Percentiles rank a stretch among this genome's conserved stretches.
phyloP scores from a whole-genome alignment of 2,113 vertebrate genomes.

The Siniperca knerii region DNA sequence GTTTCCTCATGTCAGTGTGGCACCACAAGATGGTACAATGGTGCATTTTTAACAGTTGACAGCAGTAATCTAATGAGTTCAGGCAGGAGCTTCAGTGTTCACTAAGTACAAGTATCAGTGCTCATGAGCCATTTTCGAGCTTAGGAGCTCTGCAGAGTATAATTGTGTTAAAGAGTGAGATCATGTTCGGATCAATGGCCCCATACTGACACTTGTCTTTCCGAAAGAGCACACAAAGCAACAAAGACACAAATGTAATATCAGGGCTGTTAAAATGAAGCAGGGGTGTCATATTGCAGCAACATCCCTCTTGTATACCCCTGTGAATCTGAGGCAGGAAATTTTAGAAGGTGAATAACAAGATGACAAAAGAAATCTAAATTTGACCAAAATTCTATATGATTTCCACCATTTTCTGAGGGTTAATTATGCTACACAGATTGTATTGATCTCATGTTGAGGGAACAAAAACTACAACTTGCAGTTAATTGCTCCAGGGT shows the following conservation, averaged over 20 bases:
- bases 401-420: constrained; percentile 18
- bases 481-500: constrained; percentile 63
- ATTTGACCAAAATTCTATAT: neutral
- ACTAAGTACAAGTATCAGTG: neutral
- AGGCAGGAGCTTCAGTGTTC: neutral
- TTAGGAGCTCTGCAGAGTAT: neutral
- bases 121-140: constrained; percentile 15
- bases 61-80: constrained; percentile 25
- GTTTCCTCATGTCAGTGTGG: neutral
- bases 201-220: constrained; percentile 19
- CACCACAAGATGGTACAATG: constrained; percentile 5
- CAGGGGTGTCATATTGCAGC: constrained; percentile 50
- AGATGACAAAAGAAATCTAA: neutral
- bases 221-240: neutral
- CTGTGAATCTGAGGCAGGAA: neutral
- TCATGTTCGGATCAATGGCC: constrained; percentile 63
- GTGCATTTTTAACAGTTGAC: constrained; percentile 26
- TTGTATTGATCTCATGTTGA: constrained; percentile 59
- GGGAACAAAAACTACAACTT: constrained; percentile 58
- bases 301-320: neutral
- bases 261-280: neutral
- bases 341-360: neutral
- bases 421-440: constrained; percentile 5
- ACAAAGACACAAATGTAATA: constrained; percentile 30
- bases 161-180: constrained; percentile 38